Evolutionary conservation across 1,140 invertebrate species (phyloP).

Genomic region (Drosophila sp.): DNA sequence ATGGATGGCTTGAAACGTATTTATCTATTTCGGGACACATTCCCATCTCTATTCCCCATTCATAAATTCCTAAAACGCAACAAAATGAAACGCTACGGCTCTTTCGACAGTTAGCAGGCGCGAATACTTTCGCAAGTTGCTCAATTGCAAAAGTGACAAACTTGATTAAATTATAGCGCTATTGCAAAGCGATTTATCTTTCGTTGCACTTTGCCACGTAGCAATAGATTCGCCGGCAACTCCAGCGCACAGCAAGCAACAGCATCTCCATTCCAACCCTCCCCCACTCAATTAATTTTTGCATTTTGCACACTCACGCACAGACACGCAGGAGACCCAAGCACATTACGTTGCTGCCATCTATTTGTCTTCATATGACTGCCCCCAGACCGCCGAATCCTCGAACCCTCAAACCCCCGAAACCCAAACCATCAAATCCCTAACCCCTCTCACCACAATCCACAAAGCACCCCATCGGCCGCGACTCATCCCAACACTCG

Average conservation of each 20-base stretch:
- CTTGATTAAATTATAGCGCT: constrained; percentile 80
- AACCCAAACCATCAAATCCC: background rate
- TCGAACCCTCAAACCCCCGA: background rate
- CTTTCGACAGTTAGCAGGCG: constrained; percentile 1
- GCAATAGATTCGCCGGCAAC: constrained; percentile 7
- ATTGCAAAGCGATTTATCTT: constrained; percentile 81
- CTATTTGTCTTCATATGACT: constrained; percentile 66
- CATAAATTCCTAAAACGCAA: constrained; percentile 54
- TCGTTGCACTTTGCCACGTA: constrained; percentile 64
- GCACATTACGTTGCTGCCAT: constrained; percentile 53
- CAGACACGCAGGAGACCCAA: constrained; percentile 42
- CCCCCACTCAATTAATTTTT: constrained; percentile 78
- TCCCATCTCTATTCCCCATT: constrained; percentile 34
- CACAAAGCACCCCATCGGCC: background rate
- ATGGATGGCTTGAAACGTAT: constrained; percentile 10
- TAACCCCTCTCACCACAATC: background rate
- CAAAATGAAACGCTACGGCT: background rate
- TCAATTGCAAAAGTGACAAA: constrained; percentile 80
- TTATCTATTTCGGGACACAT: background rate
- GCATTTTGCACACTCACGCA: constrained; percentile 54
- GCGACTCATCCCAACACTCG: constrained; percentile 17
- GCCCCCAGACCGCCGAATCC: background rate
- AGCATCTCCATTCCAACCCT: constrained; percentile 23
- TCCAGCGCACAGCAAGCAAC: background rate
- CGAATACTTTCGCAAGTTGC: constrained; percentile 43